Evolutionary conservation across 2,797 vertebrate genomes (phyloP).

Genomic region (Hydrocynus forskahlii): DNA sequence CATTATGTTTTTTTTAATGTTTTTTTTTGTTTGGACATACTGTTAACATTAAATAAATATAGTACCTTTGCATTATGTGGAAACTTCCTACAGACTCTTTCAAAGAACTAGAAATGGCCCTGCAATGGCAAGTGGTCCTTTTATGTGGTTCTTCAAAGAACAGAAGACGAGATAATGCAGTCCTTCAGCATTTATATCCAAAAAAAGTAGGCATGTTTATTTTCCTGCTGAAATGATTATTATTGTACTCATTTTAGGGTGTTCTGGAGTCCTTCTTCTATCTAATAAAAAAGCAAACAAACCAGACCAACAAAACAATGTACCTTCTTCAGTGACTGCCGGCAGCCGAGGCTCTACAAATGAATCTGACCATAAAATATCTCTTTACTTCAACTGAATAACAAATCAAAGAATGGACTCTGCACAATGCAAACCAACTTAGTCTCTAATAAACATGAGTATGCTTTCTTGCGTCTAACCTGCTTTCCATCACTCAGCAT

Average conservation of each 20-base stretch:
- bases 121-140: background rate
- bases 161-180: too few species aligned
- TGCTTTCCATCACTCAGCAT: conserved; percentile 26
- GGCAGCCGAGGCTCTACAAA: background rate
- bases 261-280: background rate
- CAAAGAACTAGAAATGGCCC: too few species aligned
- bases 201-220: too few species aligned
- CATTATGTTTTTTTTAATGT: too few species aligned
- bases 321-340: background rate
- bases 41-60: too few species aligned
- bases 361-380: background rate
- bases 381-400: conserved; percentile 3
- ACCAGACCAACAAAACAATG: background rate
- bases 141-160: background rate
- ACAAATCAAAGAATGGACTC: conserved; percentile 7
- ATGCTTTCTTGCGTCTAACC: conserved; percentile 27
- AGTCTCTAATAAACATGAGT: conserved; percentile 10
- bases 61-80: too few species aligned
- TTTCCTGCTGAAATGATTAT: background rate
- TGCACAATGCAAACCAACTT: conserved; percentile 7
- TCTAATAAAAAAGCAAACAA: background rate
- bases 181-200: too few species aligned
- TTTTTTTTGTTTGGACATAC: too few species aligned
- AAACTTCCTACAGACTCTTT: too few species aligned
- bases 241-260: background rate